phyloP scores from a whole-genome alignment of 2,797 vertebrate species.

The Pangasius krempfi region DNA sequence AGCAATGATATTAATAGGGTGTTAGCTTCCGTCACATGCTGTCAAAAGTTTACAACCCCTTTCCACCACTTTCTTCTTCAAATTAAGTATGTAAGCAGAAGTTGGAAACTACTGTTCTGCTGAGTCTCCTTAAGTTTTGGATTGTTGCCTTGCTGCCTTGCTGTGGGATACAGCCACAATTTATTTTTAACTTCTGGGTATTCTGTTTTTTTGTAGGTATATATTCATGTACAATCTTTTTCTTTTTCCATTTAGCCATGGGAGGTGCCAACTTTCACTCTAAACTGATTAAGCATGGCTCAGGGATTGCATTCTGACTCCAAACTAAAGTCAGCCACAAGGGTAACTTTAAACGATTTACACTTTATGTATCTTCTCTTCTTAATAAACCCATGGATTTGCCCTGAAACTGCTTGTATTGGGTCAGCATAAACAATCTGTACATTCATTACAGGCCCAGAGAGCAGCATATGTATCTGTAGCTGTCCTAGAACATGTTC shows the following conservation, averaged over 20 bases:
- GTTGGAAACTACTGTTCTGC: background rate
- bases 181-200: background rate
- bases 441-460: constrained; percentile 36
- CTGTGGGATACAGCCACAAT: background rate
- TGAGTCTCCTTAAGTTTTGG: background rate
- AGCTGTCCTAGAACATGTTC: constrained; percentile 30
- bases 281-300: background rate
- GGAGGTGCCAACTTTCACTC: background rate
- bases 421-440: constrained; percentile 7
- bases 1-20: background rate
- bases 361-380: constrained; percentile 2
- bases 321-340: background rate
- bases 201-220: background rate
- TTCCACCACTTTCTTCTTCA: background rate
- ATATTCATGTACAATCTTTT: no score
- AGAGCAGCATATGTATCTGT: background rate
- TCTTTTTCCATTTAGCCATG: background rate
- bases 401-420: constrained; percentile 22
- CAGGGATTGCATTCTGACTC: background rate
- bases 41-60: background rate
- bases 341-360: constrained; percentile 27
- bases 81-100: background rate
- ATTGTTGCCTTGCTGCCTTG: background rate
- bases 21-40: background rate
- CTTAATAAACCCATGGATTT: constrained; percentile 37